Evolutionary conservation across 2,888 invertebrate genomes (phyloP), one percentile per base, ranked within the genome.

Genomic region (Leptinotarsa tumamoca): DNA sequence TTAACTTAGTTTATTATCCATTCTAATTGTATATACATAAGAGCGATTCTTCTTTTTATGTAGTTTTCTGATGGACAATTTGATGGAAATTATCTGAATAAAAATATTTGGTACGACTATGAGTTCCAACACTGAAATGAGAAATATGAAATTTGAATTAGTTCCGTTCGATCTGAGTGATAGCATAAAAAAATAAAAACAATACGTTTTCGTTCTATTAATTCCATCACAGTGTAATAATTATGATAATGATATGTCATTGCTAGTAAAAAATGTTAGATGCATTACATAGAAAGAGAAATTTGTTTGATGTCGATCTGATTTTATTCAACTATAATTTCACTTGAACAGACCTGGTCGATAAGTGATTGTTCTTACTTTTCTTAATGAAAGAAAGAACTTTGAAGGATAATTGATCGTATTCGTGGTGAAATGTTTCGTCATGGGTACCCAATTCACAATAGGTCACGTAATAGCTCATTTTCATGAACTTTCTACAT

Each of bases 121-220:
- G 58, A 52, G 1, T 15, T 58, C 13, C 23, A 58, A 58, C 23
- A 58, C 15, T 13, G 15, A 13, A 58, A 23, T 58, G 4, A 58
- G 4, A 58, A 23, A 58, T 23, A 58, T 21, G 27, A 14, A 58
- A 58, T 58, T 52, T 4, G 52, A 52, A 58, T 58, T 21, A 58
- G 58, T 58, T 69, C 66, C 63, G 63, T 68, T 61, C 52, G 58
- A 51, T 73, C 68, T 69, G 18, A 69, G 58, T 21, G 58, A 17
- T 33, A 17, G 10, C 43, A 56, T 61, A 33, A 54, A 52, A 50
- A 69, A 58, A 73, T 69, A 73, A 69, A 73, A 73, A 69, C 73
- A 63, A 66, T 61, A 27, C 18, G 23, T 71, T 74, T 74, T 74
- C 71, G 70, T 74, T 71, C 71, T 71, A 67, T 58, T 67, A 71